Conservation (phyloP, 2,888 invertebrate genomes). For the Aphidoletes aphidimyza region DNA sequence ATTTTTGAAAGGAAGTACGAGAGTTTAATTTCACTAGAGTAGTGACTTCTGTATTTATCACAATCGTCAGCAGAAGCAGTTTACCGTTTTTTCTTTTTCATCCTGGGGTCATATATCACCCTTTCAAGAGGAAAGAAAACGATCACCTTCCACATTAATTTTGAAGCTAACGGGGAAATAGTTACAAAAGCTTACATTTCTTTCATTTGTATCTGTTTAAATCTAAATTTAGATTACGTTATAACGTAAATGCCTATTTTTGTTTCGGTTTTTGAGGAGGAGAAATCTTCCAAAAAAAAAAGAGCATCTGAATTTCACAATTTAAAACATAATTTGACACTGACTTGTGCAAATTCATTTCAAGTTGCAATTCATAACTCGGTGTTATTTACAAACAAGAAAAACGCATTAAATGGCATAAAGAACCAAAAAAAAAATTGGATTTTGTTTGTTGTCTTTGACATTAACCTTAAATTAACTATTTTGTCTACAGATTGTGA, state of each 20-base stretch:
- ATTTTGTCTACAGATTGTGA: neutral
- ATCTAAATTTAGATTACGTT: too few species aligned
- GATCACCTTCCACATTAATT: neutral
- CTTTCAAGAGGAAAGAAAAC: neutral
- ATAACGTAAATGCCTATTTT: too few species aligned
- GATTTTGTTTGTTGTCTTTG: neutral
- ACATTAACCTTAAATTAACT: neutral
- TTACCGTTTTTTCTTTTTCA: neutral
- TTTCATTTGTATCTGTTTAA: too few species aligned
- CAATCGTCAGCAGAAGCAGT: conserved; percentile 40
- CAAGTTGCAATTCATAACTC: too few species aligned
- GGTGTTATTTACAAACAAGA: too few species aligned
- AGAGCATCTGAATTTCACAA: too few species aligned
- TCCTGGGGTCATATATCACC: neutral
- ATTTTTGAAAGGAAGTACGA: neutral
- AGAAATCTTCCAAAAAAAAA: too few species aligned
- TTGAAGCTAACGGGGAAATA: neutral
- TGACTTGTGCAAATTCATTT: too few species aligned
- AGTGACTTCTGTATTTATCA: neutral
- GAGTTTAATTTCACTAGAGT: neutral
- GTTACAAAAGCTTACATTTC: neutral
- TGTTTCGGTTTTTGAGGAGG: too few species aligned
- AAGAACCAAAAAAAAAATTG: neutral
- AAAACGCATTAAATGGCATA: neutral
- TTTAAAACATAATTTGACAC: too few species aligned